Evolutionary conservation across 2,113 vertebrate species (phyloP), one percentile per base, ranked within the genome.

Genomic region (Solenodon paradoxus): DNA sequence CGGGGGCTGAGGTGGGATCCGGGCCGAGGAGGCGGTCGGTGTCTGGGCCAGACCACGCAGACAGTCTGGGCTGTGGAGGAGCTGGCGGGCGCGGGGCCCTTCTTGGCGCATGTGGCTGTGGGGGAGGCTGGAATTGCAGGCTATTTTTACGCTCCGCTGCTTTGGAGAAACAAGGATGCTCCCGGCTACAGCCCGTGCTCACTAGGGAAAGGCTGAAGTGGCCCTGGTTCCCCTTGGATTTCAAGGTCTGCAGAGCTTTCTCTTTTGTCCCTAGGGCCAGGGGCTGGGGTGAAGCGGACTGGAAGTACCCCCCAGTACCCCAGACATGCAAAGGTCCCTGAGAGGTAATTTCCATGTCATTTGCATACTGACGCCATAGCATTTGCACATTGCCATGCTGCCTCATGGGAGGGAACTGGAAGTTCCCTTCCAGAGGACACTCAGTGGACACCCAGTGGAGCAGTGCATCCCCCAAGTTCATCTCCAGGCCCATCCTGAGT

Each of bases 61-160:
- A 79, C 82, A 87, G 74, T 87, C 86, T 95, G 89, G 89, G 45
- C 45, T 74, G 80, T 2, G 11, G 59, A 86, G 93, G 91, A 94
- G 77, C 72, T 45, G 82, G 82, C 20, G 0, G 92, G 93, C 91
- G 0, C 75, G 42, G 79, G 95, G 94, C 90, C 91, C 78, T 13
- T 78, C 82, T 95, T 63, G 28, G 53, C 28, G 8, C 28, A 4
- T 91, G 72, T 4, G 26, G 78, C 95, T 93, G 83, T 68, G 89
- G 87, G 74, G 95, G 89, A 96, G 79, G 88, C 95, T 96, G 78
- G 66, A 95, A 84, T 38, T 17, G 77, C 59, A 95, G 91, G 75
- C 95, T 97, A 96, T 96, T 96, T 97, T 96, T 97, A 97, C 95
- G 69, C 24, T 93, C 45, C 92, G 93, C 87, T 96, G 75, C 38